Evolutionary conservation across 2,888 invertebrate species (phyloP).

Genomic region (Diaphora mendica): DNA sequence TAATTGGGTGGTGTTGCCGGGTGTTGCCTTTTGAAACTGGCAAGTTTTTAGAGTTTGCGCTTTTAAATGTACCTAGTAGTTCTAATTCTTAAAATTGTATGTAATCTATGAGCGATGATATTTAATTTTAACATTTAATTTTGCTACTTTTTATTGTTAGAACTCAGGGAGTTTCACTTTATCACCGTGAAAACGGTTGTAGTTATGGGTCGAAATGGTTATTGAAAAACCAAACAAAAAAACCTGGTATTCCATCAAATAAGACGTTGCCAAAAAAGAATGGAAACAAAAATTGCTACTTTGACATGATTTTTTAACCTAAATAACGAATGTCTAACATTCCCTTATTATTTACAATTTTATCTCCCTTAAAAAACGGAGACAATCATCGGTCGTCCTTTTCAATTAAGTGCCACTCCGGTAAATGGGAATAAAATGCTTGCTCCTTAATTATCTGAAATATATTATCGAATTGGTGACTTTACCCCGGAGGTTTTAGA

Average conservation of each 20-base stretch:
- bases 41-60: too few relatives aligned
- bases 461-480: slow-evolving; percentile 40
- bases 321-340: not conserved
- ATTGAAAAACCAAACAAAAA: not conserved
- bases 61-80: too few relatives aligned
- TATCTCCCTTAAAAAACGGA: not conserved
- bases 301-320: not conserved
- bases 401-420: slow-evolving; percentile 34
- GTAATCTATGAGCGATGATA: too few relatives aligned
- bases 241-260: not conserved
- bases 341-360: not conserved
- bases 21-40: not conserved
- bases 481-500: slow-evolving; percentile 34
- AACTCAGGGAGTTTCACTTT: not conserved
- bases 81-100: too few relatives aligned
- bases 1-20: too few relatives aligned
- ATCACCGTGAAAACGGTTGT: too few relatives aligned
- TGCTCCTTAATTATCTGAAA: slow-evolving; percentile 46
- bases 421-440: slow-evolving; percentile 40
- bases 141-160: too few relatives aligned
- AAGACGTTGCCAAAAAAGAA: not conserved
- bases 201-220: not conserved
- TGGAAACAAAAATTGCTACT: not conserved
- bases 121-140: too few relatives aligned
- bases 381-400: slow-evolving; percentile 25